A percentile compares a stretch with the other conserved stretches of the same genome.
These are phyloP conservation scores for Psilopsiagon aurifrons DNA, from an alignment of 2,113 vertebrate genomes.

Conservation along the genomic window DNA sequence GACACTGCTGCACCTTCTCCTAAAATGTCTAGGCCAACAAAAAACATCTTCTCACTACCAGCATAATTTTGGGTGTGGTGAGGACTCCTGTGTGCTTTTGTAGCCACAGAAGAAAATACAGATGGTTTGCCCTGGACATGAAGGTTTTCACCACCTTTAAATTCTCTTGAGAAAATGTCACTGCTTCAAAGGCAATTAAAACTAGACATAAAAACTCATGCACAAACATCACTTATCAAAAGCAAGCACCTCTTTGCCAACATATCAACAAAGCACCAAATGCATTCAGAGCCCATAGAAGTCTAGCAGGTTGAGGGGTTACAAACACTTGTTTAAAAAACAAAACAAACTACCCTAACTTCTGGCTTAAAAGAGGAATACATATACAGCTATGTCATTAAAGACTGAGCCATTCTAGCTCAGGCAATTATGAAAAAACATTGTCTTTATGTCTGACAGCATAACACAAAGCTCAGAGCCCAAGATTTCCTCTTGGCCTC, in stretches of 20 bases:
- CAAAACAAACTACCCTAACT: not conserved
- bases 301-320: not conserved
- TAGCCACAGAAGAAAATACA: not conserved
- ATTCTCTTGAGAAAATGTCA: not conserved
- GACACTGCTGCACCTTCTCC: not conserved
- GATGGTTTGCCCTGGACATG: not conserved
- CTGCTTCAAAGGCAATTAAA: not conserved
- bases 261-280: not conserved
- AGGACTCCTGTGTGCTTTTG: not conserved
- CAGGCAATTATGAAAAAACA: not conserved
- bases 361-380: not conserved
- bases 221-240: not conserved
- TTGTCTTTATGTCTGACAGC: not conserved
- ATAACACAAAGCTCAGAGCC: not conserved
- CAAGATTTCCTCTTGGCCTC: too few species aligned
- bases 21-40: not conserved
- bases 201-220: not conserved
- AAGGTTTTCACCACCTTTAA: not conserved
- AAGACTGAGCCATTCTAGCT: not conserved
- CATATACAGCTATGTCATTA: not conserved
- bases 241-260: not conserved
- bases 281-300: not conserved
- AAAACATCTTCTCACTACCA: not conserved
- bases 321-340: not conserved
- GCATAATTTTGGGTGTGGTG: not conserved